Base-by-base conservation (phyloP, 2,797 vertebrate species). In the Nasua narica region DNA sequence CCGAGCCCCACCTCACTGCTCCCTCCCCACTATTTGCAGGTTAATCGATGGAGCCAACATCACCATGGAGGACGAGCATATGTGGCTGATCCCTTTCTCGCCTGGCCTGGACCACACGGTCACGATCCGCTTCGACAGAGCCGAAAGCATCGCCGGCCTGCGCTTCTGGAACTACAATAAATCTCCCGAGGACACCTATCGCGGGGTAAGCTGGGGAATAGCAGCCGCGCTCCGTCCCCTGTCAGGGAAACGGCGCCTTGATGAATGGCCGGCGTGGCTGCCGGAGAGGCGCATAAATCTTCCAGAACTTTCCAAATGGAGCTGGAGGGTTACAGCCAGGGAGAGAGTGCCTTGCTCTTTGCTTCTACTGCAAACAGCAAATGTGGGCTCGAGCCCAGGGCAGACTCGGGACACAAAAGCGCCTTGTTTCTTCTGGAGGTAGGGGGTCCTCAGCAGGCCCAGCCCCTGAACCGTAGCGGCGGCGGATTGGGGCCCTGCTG, bases 111-210 rank as follows among this genome's bases (percentile, higher is more conserved):
- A 99, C 97, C 99, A 99, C 98, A 98, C 98, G 76, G 97, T 99
- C 95, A 99, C 97, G 16, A 98, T 99, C 95, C 97, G 95, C 95
- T 99, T 99, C 97, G 98, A 97, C 98, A 98, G 99, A 96, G 92
- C 97, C 4, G 99, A 99, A 88, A 99, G 98, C 82, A 98, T 99
- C 43, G 98, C 99, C 0, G 99, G 99, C 77, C 99, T 99, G 95
- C 99, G 99, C 46, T 98, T 99, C 98, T 99, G 99, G 99, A 99
- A 99, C 99, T 99, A 99, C 98, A 99, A 99, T 99, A 99, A 99
- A 98, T 99, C 99, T 92, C 99, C 99, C 0, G 99, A 99, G 98
- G 99, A 99, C 98, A 99, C 99, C 3, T 99, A 99, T 97, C 99
- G 99, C 98, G 99, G 99, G 99, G 99, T 99, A 98, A 99, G 99